Percentiles rank a stretch among this genome's conserved stretches.
Conservation (phyloP, 2,113 vertebrate species). For the Cichladusa arquata region DNA sequence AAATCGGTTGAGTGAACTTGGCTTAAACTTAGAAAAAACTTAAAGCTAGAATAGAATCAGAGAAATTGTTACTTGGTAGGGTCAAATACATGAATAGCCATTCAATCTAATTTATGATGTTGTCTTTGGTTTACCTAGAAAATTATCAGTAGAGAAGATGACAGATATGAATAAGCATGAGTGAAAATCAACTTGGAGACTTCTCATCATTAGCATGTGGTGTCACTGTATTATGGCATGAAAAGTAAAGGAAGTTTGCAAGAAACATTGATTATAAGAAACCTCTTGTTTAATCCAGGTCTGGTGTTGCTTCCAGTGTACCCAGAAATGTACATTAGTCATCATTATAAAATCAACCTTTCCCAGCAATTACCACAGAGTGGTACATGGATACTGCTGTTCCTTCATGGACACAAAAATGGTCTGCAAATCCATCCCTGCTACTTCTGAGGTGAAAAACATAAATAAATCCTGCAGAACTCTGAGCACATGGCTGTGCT, state of each 20-base stretch:
- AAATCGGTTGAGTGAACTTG: neutral
- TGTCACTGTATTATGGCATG: neutral
- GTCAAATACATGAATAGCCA: neutral
- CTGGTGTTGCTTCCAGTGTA: neutral
- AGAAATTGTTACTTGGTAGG: neutral
- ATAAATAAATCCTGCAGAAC: slow-evolving; percentile 15
- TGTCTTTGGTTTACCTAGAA: neutral
- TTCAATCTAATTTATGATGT: neutral
- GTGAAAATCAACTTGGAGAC: neutral
- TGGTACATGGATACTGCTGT: neutral
- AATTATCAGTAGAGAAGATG: neutral
- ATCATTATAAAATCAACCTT: neutral
- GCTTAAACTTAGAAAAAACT: neutral
- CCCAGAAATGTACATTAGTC: neutral
- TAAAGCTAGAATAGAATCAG: neutral
- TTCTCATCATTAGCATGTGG: neutral
- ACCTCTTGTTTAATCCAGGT: neutral
- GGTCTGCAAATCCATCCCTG: neutral
- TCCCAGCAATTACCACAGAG: neutral
- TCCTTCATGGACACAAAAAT: neutral
- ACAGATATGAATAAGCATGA: neutral
- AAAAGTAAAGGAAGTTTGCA: neutral
- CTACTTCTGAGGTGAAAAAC: neutral
- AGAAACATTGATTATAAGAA: neutral
- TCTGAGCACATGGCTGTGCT: neutral